Percentiles rank a stretch among this genome's conserved stretches.
Conservation (phyloP, 2,113 vertebrate genomes). For the Neopipo cinnamomea region DNA sequence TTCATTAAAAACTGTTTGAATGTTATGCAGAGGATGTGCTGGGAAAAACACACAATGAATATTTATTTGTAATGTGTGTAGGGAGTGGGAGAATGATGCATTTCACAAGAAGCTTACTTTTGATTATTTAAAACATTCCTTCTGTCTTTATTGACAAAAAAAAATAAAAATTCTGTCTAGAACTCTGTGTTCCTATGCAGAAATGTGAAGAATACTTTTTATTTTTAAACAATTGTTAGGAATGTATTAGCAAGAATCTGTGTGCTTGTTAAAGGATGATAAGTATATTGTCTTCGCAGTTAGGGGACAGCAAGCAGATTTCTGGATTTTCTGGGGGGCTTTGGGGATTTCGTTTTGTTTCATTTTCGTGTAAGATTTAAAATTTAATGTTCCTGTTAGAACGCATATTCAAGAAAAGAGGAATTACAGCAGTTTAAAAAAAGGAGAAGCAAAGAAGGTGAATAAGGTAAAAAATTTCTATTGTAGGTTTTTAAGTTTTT, state of each 20-base stretch:
- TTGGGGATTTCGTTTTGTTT: accelerated
- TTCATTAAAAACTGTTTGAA: constrained; percentile 21
- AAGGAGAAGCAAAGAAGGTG: background rate
- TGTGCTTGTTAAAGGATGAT: background rate
- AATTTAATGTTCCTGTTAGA: background rate
- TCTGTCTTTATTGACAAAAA: background rate
- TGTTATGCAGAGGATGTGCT: background rate
- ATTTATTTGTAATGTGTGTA: background rate
- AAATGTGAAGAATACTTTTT: background rate
- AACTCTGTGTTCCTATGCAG: background rate
- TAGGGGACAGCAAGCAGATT: background rate
- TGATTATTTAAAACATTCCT: background rate
- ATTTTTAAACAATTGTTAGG: background rate
- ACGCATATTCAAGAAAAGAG: background rate
- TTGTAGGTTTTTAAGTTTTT: background rate
- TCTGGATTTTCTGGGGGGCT: background rate
- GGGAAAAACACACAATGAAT: background rate
- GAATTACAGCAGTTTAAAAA: background rate
- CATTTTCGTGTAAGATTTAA: background rate
- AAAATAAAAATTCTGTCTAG: background rate
- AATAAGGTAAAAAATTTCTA: background rate
- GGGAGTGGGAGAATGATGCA: background rate
- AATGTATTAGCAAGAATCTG: background rate
- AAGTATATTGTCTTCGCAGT: background rate
- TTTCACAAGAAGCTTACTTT: background rate